Conservation (phyloP, 2,888 invertebrate species). For the Apotomis betuletana region DNA sequence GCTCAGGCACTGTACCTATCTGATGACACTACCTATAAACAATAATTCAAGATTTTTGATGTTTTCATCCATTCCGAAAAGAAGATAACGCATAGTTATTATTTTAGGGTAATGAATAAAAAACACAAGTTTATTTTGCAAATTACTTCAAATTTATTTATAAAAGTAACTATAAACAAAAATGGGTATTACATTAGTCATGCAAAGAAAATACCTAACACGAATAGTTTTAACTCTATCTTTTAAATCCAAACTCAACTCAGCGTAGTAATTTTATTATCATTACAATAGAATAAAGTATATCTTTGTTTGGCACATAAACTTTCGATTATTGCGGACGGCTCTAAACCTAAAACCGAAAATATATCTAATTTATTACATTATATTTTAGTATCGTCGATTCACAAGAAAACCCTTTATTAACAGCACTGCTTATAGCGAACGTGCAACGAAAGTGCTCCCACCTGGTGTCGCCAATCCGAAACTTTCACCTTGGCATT, state of each 20-base stretch:
- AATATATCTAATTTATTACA: conserved; percentile 15
- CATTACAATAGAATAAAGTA: conserved; percentile 46
- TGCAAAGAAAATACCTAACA: conserved; percentile 56
- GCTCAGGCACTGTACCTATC: too few species aligned
- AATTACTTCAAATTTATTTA: conserved; percentile 73
- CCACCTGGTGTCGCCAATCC: too few species aligned
- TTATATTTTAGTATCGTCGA: not conserved
- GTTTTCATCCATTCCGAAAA: not conserved
- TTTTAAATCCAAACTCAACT: conserved; percentile 18
- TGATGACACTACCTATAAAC: too few species aligned
- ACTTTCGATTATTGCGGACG: conserved; percentile 71
- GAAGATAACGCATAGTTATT: not conserved
- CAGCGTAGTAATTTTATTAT: conserved; percentile 22
- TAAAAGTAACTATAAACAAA: conserved; percentile 69
- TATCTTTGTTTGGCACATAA: conserved; percentile 70
- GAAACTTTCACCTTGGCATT: too few species aligned
- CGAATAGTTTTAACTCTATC: conserved; percentile 40
- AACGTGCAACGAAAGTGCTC: too few species aligned
- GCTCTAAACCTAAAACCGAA: conserved; percentile 65
- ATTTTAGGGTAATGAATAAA: conserved; percentile 48
- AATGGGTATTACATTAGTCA: conserved; percentile 58
- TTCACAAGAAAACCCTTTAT: not conserved
- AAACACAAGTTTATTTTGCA: conserved; percentile 53
- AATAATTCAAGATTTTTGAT: too few species aligned
- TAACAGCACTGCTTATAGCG: not conserved